Percentiles rank a stretch among this genome's conserved stretches.
Conservation (phyloP, 2,888 invertebrate species). For the Sarcophaga subvicina region DNA sequence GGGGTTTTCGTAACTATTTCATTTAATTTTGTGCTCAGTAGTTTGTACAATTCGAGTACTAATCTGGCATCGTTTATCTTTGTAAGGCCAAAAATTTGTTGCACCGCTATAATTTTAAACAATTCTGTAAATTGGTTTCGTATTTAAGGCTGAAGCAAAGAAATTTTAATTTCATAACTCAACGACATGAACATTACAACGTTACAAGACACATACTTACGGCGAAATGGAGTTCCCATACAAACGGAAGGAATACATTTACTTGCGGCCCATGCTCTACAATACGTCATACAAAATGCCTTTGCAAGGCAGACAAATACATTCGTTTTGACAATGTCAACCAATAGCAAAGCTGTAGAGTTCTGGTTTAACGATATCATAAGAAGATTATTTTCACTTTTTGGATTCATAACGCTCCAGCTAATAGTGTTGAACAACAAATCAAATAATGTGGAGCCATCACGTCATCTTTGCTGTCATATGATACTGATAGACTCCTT, state of each 20-base stretch:
- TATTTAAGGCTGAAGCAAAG: neutral
- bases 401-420: constrained; percentile 72
- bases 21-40: no score
- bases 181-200: constrained; percentile 28
- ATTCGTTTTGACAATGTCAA: constrained; percentile 72
- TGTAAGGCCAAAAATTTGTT: no score
- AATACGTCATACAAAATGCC: constrained; percentile 72
- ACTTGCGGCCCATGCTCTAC: constrained; percentile 71
- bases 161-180: neutral
- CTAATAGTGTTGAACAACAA: constrained; percentile 56
- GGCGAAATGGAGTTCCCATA: constrained; percentile 68
- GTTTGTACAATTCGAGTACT: no score
- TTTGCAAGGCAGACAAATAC: constrained; percentile 71
- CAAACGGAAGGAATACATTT: constrained; percentile 69
- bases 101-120: neutral
- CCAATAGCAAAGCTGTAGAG: neutral
- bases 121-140: neutral
- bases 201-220: constrained; percentile 35
- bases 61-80: no score
- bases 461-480: constrained; percentile 18
- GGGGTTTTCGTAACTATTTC: no score
- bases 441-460: neutral
- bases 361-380: constrained; percentile 60
- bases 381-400: constrained; percentile 70
- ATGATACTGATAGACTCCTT: constrained; percentile 73